Conservation (phyloP, 2,888 invertebrate species). For the Lasioglossum calceatum region DNA sequence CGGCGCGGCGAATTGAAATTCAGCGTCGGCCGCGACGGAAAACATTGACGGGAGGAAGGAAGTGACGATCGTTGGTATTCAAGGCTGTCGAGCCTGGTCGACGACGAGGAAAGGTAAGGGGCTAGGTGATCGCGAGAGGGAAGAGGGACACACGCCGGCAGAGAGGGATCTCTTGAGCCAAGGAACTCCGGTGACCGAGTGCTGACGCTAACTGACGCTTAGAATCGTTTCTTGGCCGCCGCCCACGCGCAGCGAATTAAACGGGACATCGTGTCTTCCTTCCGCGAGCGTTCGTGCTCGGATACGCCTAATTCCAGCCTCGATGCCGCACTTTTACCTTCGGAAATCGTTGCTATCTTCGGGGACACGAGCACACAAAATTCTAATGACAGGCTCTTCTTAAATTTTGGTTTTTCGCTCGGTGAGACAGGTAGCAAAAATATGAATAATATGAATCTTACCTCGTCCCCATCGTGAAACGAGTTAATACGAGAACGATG, state of each 20-base stretch:
- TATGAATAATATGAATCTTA: too few species aligned
- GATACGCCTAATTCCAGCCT: constrained; percentile 56
- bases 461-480: background rate
- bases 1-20: constrained; percentile 79
- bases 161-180: constrained; percentile 73
- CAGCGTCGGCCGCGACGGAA: constrained; percentile 76
- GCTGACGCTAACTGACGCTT: constrained; percentile 71
- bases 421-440: too few species aligned
- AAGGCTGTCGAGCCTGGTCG: constrained; percentile 71
- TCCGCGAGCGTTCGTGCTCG: constrained; percentile 78
- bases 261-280: constrained; percentile 82
- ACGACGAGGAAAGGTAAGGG: constrained; percentile 32
- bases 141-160: constrained; percentile 24
- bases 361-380: background rate
- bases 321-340: constrained; percentile 36
- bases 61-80: constrained; percentile 82
- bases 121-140: constrained; percentile 20
- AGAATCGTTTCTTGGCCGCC: constrained; percentile 71
- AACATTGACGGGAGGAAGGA: constrained; percentile 82
- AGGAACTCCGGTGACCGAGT: constrained; percentile 82
- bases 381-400: background rate
- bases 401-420: too few species aligned
- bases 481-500: background rate
- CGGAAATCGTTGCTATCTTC: background rate
- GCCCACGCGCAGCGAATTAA: constrained; percentile 78